These are phyloP conservation scores for Anguilla megastoma DNA, from an alignment of 2,797 vertebrate species.

Conservation along the genomic window DNA sequence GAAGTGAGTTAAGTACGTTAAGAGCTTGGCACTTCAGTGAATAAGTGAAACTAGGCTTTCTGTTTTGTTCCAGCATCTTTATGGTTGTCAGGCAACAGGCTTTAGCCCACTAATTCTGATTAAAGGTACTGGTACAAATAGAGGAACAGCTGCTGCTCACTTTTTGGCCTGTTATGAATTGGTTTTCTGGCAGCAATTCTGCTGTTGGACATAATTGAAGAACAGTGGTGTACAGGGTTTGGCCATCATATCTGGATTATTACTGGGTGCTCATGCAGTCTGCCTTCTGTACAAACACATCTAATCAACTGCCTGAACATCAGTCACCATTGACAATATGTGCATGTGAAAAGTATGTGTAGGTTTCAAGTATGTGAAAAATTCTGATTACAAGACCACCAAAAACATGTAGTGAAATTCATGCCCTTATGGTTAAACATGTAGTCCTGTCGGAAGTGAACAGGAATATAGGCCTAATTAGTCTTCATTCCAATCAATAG, in stretches of 20 bases:
- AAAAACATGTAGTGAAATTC: background rate
- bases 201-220: background rate
- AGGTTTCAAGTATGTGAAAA: background rate
- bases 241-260: background rate
- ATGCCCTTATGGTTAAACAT: background rate
- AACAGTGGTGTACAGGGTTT: background rate
- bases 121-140: background rate
- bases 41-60: background rate
- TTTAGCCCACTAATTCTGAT: background rate
- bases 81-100: background rate
- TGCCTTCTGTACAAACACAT: background rate
- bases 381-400: background rate
- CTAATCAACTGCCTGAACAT: background rate
- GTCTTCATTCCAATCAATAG: background rate
- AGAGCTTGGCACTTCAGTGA: background rate
- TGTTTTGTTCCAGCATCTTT: background rate
- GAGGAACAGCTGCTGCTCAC: background rate
- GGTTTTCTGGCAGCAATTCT: background rate
- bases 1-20: background rate
- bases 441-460: background rate
- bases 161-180: background rate
- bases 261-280: background rate
- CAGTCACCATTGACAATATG: background rate
- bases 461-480: background rate
- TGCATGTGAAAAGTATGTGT: too few species aligned